Evolutionary conservation across 2,113 vertebrate species (phyloP).

Genomic region (Nanorana parkeri): DNA sequence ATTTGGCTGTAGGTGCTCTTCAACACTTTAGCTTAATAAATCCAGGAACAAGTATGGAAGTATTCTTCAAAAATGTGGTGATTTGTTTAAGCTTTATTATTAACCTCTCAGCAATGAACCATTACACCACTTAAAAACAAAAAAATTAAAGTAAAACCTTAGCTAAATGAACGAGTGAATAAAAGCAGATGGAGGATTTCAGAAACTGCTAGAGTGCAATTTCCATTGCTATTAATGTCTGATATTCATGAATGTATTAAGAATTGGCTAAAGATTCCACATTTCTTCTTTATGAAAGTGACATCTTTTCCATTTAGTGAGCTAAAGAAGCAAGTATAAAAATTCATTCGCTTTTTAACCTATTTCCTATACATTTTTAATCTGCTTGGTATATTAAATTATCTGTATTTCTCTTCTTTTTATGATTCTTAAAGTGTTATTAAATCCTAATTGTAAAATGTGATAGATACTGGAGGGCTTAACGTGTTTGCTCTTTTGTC

Average conservation of each 20-base stretch:
- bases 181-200: slow-evolving; percentile 26
- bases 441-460: too few species aligned
- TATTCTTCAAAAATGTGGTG: background rate
- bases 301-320: slow-evolving; percentile 47
- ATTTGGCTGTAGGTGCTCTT: too few species aligned
- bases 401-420: too few species aligned
- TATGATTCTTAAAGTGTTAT: too few species aligned
- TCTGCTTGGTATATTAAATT: too few species aligned
- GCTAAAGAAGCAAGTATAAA: slow-evolving; percentile 31
- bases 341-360: background rate
- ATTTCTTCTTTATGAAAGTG: slow-evolving; percentile 50
- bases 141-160: slow-evolving; percentile 33
- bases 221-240: slow-evolving; percentile 51
- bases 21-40: too few species aligned
- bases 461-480: too few species aligned
- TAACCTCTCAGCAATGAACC: slow-evolving; percentile 1
- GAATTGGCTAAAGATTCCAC: slow-evolving; percentile 52
- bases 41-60: too few species aligned
- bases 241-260: slow-evolving; percentile 52
- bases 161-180: slow-evolving; percentile 41
- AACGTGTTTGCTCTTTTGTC: too few species aligned
- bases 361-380: too few species aligned
- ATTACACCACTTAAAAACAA: background rate
- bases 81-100: slow-evolving; percentile 4
- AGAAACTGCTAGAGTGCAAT: slow-evolving; percentile 45